Conservation (phyloP, 1,140 invertebrate species). For the Gonioctena quinquepunctata region DNA sequence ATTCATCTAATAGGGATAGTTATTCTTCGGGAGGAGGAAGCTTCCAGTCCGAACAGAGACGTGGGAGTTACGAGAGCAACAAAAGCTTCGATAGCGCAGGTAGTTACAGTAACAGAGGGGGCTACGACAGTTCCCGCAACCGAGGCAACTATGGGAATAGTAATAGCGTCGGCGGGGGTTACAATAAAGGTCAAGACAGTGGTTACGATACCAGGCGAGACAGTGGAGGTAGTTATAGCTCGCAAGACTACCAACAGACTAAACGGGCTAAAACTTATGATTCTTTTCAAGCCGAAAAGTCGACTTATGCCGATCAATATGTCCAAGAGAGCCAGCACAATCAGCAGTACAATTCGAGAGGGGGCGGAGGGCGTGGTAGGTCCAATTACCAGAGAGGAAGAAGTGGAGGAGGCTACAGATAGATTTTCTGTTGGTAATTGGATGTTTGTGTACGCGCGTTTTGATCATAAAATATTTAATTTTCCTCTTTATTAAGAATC, state of each 20-base stretch:
- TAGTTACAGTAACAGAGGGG: slow-evolving; percentile 2
- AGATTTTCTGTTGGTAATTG: slow-evolving; percentile 12
- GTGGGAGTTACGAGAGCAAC: slow-evolving; percentile 10
- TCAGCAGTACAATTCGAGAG: slow-evolving; percentile 46
- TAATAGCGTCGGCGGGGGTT: slow-evolving; percentile 1
- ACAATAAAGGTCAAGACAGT: slow-evolving; percentile 18
- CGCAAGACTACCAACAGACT: slow-evolving; percentile 41
- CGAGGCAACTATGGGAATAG: background rate
- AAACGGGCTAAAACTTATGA: slow-evolving; percentile 52
- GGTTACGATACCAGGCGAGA: slow-evolving; percentile 39
- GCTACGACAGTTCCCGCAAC: background rate
- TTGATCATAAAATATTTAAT: background rate
- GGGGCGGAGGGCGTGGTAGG: slow-evolving; percentile 34
- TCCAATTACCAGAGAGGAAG: slow-evolving; percentile 53
- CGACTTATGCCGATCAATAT: slow-evolving; percentile 53
- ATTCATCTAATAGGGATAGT: slow-evolving; percentile 20
- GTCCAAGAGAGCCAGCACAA: slow-evolving; percentile 51
- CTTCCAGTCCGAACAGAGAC: slow-evolving; percentile 6
- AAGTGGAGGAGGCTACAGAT: slow-evolving; percentile 34
- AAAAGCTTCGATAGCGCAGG: slow-evolving; percentile 18
- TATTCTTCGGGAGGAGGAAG: slow-evolving; percentile 3
- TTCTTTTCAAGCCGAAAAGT: slow-evolving; percentile 48
- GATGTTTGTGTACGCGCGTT: too few species aligned
- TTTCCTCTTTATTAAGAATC: background rate
- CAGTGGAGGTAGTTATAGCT: slow-evolving; percentile 36